These are phyloP conservation scores for Andrena chrysosceles DNA, from an alignment of 2,888 invertebrate genomes.

Conservation along the genomic window DNA sequence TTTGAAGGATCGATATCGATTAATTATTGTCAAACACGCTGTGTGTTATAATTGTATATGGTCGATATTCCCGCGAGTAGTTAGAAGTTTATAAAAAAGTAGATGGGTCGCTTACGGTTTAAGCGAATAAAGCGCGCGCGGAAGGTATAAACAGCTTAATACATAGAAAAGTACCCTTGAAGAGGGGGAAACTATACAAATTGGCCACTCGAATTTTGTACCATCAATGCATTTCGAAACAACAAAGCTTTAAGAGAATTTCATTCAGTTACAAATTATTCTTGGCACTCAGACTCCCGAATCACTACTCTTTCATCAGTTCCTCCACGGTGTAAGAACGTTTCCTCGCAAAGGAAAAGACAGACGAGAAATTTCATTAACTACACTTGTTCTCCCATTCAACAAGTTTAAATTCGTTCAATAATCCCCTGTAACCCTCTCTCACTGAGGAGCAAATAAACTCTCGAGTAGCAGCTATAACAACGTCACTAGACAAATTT, in stretches of 20 bases:
- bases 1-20: constrained; percentile 50
- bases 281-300: background rate
- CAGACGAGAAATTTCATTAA: constrained; percentile 10
- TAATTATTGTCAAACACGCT: constrained; percentile 70
- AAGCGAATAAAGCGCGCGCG: constrained; percentile 44
- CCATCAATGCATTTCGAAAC: constrained; percentile 1
- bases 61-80: constrained; percentile 43
- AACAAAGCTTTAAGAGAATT: constrained; percentile 11
- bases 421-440: background rate
- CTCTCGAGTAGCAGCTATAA: constrained; percentile 7
- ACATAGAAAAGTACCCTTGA: constrained; percentile 33
- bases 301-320: background rate
- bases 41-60: constrained; percentile 50
- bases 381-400: background rate
- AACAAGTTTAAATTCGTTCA: background rate
- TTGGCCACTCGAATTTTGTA: constrained; percentile 48
- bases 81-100: constrained; percentile 47
- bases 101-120: constrained; percentile 21
- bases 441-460: background rate
- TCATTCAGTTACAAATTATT: constrained; percentile 7
- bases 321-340: background rate
- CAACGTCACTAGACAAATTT: background rate
- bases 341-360: background rate
- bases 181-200: constrained; percentile 33
- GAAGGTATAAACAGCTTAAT: constrained; percentile 44